Conservation (phyloP, 2,113 vertebrate genomes). For the Upupa epops region DNA sequence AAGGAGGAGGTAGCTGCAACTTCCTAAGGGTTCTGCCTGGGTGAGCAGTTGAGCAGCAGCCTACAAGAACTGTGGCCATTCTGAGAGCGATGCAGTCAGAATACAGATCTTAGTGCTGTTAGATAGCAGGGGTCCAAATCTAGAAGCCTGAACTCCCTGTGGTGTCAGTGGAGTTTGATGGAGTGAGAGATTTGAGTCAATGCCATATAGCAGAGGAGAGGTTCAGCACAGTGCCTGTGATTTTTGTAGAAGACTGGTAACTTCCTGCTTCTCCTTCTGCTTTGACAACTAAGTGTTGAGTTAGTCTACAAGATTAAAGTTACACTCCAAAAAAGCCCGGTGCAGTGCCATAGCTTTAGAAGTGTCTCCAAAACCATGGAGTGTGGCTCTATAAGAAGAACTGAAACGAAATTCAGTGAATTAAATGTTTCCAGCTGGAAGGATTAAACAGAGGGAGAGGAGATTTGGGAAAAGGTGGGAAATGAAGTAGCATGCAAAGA, state of each 20-base stretch:
- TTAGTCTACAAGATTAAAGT: too few species aligned
- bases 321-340: too few species aligned
- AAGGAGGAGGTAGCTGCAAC: not conserved
- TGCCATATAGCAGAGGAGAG: too few species aligned
- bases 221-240: too few species aligned
- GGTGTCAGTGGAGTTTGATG: not conserved
- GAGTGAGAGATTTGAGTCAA: not conserved
- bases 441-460: not conserved
- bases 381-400: too few species aligned
- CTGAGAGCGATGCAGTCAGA: not conserved
- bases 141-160: not conserved
- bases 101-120: not conserved
- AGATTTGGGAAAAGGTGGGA: not conserved
- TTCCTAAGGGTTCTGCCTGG: not conserved
- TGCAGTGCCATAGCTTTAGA: too few species aligned
- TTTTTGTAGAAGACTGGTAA: too few species aligned
- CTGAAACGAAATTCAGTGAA: not conserved
- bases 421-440: not conserved
- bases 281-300: too few species aligned
- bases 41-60: not conserved
- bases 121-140: fast-evolving
- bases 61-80: not conserved
- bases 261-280: too few species aligned
- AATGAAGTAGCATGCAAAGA: not conserved
- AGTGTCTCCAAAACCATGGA: too few species aligned